phyloP scores from a whole-genome alignment of 2,113 vertebrate species.

The Mastomys coucha region DNA sequence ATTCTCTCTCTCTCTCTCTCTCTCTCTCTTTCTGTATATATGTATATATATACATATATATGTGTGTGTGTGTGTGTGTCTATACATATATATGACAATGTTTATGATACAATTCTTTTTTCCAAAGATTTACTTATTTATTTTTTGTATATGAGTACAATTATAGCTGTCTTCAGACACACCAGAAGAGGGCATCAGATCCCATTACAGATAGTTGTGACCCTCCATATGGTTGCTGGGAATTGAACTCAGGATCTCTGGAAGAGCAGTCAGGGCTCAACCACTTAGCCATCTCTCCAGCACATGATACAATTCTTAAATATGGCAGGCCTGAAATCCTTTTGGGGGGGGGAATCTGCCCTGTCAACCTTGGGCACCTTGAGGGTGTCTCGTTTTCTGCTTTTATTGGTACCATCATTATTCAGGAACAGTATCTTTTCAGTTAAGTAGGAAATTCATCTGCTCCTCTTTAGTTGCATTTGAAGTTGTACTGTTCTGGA shows the following conservation, averaged over 20 bases:
- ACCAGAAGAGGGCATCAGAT: no score
- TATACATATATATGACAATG: neutral
- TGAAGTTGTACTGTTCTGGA: slow-evolving; percentile 65
- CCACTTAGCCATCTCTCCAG: neutral
- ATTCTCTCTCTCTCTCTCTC: no score
- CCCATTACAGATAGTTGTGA: no score
- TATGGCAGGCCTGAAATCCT: neutral
- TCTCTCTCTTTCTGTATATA: no score
- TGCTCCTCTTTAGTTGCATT: slow-evolving; percentile 68
- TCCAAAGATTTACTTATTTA: no score
- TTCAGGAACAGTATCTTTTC: slow-evolving; percentile 64
- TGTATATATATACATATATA: no score
- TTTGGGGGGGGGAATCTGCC: neutral
- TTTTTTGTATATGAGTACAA: no score
- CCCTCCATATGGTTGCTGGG: no score
- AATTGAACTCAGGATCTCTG: no score
- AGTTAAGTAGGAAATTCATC: slow-evolving; percentile 65
- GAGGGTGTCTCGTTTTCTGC: slow-evolving; percentile 53
- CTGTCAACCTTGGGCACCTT: slow-evolving; percentile 39
- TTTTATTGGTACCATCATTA: slow-evolving; percentile 51
- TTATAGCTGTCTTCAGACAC: no score
- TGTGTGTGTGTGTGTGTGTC: no score
- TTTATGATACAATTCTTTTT: neutral
- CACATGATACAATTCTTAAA: neutral
- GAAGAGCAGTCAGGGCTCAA: no score